Conservation (phyloP, 1,140 invertebrate species). For the Portunus trituberculatus region DNA sequence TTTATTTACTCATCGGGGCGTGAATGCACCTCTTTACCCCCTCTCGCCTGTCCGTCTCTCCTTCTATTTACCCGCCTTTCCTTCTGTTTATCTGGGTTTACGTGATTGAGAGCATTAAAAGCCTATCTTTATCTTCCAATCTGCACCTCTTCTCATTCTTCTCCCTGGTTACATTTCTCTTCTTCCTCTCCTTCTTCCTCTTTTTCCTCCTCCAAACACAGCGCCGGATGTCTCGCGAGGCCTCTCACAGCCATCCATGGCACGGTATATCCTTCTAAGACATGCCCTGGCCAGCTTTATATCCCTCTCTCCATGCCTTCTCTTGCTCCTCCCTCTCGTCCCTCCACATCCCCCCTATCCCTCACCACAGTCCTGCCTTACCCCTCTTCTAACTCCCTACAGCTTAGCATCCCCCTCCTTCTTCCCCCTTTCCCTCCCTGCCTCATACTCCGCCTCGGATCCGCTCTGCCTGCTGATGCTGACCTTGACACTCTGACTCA, state of each 20-base stretch:
- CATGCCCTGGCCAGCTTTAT: background rate
- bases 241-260: background rate
- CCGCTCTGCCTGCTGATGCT: slow-evolving; percentile 8
- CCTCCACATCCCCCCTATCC: too few species aligned
- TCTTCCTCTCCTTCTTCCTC: background rate
- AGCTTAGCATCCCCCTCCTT: too few species aligned
- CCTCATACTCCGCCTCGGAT: background rate
- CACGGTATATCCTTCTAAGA: background rate
- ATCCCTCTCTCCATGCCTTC: background rate
- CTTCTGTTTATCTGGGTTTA: background rate
- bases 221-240: background rate
- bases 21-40: background rate
- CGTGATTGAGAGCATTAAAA: background rate
- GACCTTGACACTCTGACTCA: background rate
- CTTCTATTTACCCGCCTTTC: background rate
- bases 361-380: background rate
- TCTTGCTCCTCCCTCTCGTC: background rate
- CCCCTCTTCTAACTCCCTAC: too few species aligned
- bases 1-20: background rate
- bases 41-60: background rate
- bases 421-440: background rate
- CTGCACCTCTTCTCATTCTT: too few species aligned
- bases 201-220: too few species aligned
- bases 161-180: too few species aligned
- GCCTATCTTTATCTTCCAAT: background rate